phyloP scores from a whole-genome alignment of 1,140 invertebrate genomes.

The Macrosteles quadrilineatus region DNA sequence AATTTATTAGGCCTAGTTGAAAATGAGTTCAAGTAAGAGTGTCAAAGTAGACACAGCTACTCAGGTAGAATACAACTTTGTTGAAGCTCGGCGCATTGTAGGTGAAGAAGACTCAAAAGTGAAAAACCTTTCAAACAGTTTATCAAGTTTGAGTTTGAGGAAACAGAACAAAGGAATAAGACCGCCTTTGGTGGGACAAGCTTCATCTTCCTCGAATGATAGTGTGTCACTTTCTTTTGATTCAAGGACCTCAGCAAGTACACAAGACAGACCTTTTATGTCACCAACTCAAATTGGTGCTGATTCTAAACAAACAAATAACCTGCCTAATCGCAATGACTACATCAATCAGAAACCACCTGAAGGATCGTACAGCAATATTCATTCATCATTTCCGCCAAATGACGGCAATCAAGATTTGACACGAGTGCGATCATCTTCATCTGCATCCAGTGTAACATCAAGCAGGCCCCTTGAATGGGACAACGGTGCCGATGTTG shows the following conservation, averaged over 20 bases:
- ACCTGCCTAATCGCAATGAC: slow-evolving; percentile 19
- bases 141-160: slow-evolving; percentile 3
- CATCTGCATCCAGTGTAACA: slow-evolving; percentile 37
- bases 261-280: neutral
- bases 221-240: slow-evolving; percentile 18
- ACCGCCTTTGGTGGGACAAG: slow-evolving; percentile 30
- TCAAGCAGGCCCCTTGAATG: slow-evolving; percentile 58
- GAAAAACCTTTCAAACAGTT: too few species aligned
- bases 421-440: slow-evolving; percentile 24
- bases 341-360: slow-evolving; percentile 28
- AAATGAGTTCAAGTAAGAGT: too few species aligned
- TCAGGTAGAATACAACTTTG: too few species aligned
- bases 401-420: slow-evolving; percentile 1
- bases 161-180: slow-evolving; percentile 12
- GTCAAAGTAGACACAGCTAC: too few species aligned
- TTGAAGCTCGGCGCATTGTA: too few species aligned
- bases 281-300: neutral
- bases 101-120: too few species aligned
- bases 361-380: slow-evolving; percentile 19
- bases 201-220: slow-evolving; percentile 32
- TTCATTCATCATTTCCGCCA: neutral
- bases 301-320: neutral
- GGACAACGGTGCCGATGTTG: slow-evolving; percentile 76
- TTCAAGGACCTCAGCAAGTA: neutral
- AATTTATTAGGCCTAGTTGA: too few species aligned